These are phyloP conservation scores for Elmis aenea DNA, from an alignment of 2,888 invertebrate genomes.

Conservation along the genomic window DNA sequence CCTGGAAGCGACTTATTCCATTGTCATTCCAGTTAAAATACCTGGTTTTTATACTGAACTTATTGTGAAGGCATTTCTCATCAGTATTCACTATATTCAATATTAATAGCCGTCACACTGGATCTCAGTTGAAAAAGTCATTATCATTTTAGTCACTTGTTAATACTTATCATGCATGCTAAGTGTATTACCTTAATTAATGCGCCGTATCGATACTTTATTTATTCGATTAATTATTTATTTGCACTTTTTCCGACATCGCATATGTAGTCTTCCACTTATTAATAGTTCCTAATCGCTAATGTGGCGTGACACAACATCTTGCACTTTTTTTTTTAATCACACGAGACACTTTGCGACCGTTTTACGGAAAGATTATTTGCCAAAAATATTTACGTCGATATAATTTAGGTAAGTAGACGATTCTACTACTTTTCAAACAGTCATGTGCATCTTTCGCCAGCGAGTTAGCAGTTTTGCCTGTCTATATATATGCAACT, in stretches of 20 bases:
- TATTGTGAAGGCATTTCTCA: constrained; percentile 22
- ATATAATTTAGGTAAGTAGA: neutral
- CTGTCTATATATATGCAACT: no score
- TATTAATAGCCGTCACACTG: constrained; percentile 20
- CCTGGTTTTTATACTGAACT: constrained; percentile 6
- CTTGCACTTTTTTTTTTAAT: no score
- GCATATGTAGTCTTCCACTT: constrained; percentile 38
- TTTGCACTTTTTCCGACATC: constrained; percentile 29
- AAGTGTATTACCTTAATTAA: constrained; percentile 9
- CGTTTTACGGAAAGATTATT: no score
- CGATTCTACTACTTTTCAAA: no score
- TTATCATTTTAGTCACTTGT: constrained; percentile 21
- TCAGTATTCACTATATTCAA: constrained; percentile 28
- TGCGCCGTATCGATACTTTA: constrained; percentile 9
- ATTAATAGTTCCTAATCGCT: constrained; percentile 40
- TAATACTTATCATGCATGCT: constrained; percentile 12
- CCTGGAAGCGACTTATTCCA: neutral
- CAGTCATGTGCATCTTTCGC: no score
- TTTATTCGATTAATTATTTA: constrained; percentile 23
- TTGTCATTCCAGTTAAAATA: constrained; percentile 4
- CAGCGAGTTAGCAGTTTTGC: no score
- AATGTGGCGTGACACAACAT: no score
- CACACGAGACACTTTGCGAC: no score
- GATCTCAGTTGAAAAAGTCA: constrained; percentile 30
- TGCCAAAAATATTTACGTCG: neutral